Evolutionary conservation across 2,797 vertebrate genomes (phyloP), one percentile per base, ranked within the genome.

Genomic region (Spizella passerina): DNA sequence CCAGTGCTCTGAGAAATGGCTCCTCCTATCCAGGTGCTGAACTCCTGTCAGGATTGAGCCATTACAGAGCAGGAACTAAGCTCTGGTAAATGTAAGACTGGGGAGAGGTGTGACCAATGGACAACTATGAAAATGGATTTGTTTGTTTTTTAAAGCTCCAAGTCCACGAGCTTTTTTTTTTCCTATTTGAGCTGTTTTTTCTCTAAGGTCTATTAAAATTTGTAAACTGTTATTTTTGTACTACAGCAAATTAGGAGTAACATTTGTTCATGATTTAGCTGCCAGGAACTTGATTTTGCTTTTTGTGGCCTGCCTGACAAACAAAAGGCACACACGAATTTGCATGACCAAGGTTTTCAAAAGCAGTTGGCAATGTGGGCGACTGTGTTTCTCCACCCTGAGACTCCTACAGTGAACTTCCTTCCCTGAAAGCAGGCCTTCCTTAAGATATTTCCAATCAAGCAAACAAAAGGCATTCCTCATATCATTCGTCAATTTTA

Each of bases 261-360:
- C 47, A 56, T 65, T 93, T 94, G 63, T 65, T 94, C 82, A 32
- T 39, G 36, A 88, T 86, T 86, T 95, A 84, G 17, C 70, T 86
- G 66, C 90, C 86, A 86, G 63, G 30, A 88, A 68, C 44, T 53
- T 49, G 12, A 63, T 39, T 86, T 90, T 83, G 41, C 22, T 88
- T 90, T 77, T 56, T 65, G 44, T 73, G 78, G 24, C 44, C 49
- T 77, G 44, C 47, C 56, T 86, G 79, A 47, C 34, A 59, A 90
- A 83, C 8, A 76, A 85, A 82, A 82, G 21, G 16, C 14, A 4
- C 66, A 36, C 15, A 32, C 6, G 73, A 9, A 49, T 75, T 72
- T 60, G 7, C 14, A 7, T 5, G 36, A 66, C 34, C 39, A 55
- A 50, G 22, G 39, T 53, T 96, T 85, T 64, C 72, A 68, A 53